Percentiles rank a stretch among this genome's conserved stretches.
Evolutionary conservation across 1,140 invertebrate species (phyloP).

Genomic region (Drosophila suzukii): DNA sequence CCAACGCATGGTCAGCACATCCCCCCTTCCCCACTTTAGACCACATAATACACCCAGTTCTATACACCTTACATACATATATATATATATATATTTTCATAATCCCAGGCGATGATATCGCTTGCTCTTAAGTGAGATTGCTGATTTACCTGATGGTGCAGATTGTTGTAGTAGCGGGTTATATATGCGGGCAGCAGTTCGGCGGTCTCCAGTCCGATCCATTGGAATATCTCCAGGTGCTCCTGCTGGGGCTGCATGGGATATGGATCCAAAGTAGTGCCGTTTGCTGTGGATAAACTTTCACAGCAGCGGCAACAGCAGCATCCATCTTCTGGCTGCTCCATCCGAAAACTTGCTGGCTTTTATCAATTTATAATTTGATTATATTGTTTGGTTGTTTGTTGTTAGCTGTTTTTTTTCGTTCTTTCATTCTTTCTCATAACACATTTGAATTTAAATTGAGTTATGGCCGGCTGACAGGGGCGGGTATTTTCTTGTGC

Average conservation of each 20-base stretch:
- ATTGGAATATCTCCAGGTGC: conserved; percentile 84
- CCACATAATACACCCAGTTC: background rate
- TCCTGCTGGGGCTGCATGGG: background rate
- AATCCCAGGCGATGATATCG: conserved; percentile 3
- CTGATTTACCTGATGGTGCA: conserved; percentile 86
- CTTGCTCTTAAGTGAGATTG: background rate
- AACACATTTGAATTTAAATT: conserved; percentile 80
- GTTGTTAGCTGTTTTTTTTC: conserved; percentile 4
- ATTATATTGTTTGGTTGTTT: conserved; percentile 47
- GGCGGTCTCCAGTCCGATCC: conserved; percentile 89
- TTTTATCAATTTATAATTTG: conserved; percentile 58
- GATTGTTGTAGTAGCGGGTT: conserved; percentile 89
- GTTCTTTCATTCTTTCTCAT: background rate
- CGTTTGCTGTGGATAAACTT: conserved; percentile 17
- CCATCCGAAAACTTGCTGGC: conserved; percentile 41
- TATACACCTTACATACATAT: background rate
- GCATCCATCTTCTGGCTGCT: conserved; percentile 47
- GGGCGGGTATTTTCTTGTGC: conserved; percentile 53
- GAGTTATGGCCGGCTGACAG: conserved; percentile 63
- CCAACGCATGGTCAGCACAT: conserved; percentile 5
- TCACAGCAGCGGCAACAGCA: conserved; percentile 68
- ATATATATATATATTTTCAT: background rate
- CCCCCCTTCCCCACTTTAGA: background rate
- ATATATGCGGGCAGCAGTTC: conserved; percentile 88
- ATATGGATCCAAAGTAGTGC: background rate